These are phyloP conservation scores for Daphoenositta chrysoptera DNA, from an alignment of 2,113 vertebrate genomes.

Conservation along the genomic window DNA sequence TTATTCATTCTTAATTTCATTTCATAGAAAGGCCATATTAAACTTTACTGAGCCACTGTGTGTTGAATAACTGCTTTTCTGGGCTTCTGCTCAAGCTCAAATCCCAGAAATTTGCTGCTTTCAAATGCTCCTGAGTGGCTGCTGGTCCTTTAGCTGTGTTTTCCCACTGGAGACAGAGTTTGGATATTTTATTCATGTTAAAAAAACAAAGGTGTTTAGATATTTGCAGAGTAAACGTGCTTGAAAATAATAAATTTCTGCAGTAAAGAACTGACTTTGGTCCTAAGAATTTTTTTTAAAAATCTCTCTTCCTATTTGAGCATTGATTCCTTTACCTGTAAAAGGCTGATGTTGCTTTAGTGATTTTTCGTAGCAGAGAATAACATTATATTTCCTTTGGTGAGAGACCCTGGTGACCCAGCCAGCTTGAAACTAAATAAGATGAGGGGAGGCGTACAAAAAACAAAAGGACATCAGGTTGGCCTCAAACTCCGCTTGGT, in stretches of 20 bases:
- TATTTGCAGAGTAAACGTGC: not conserved
- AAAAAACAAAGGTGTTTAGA: not conserved
- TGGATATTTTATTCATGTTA: not conserved
- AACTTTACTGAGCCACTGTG: not conserved
- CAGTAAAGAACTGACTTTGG: not conserved
- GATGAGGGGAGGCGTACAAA: not conserved
- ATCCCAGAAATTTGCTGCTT: not conserved
- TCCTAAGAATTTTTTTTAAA: not conserved
- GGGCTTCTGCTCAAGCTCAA: not conserved
- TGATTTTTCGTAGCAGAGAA: not conserved
- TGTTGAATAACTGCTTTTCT: not conserved
- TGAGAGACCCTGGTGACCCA: not conserved
- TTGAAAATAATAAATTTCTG: not conserved
- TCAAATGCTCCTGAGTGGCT: not conserved
- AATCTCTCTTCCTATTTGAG: not conserved
- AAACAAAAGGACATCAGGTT: not conserved
- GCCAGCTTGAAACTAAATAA: not conserved
- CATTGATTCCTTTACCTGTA: not conserved
- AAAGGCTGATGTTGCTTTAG: not conserved
- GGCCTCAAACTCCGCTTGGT: not conserved
- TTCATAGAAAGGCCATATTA: not conserved
- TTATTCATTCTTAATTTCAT: not conserved
- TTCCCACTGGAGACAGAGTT: not conserved
- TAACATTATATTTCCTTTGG: not conserved
- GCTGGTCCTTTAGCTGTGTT: not conserved